phyloP scores from a whole-genome alignment of 2,888 invertebrate species.

The Acheta domesticus region DNA sequence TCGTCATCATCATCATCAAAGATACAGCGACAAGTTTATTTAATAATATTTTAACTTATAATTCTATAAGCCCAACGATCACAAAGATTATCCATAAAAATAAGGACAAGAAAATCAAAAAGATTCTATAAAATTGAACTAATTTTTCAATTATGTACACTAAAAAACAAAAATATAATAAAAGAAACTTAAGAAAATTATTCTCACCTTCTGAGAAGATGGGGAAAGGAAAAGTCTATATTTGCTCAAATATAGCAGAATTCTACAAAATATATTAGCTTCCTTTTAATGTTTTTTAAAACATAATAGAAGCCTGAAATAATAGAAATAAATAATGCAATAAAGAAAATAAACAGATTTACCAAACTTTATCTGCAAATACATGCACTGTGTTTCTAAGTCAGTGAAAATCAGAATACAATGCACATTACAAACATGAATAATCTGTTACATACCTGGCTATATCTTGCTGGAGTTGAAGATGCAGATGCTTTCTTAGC shows the following conservation, averaged over 20 bases:
- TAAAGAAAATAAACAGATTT: not conserved
- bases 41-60: too few relatives aligned
- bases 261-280: not conserved
- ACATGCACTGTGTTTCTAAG: not conserved
- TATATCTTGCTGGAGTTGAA: slow-evolving; percentile 40
- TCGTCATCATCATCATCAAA: too few relatives aligned
- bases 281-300: slow-evolving; percentile 2
- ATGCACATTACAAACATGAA: not conserved
- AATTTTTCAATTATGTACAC: not conserved
- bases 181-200: slow-evolving; percentile 23
- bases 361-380: too few relatives aligned
- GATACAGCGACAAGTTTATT: too few relatives aligned
- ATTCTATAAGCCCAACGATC: too few relatives aligned
- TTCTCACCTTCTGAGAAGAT: not conserved
- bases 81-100: too few relatives aligned
- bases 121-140: too few relatives aligned
- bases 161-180: not conserved
- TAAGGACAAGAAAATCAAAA: too few relatives aligned
- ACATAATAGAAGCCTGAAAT: slow-evolving; percentile 10
- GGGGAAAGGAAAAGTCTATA: not conserved
- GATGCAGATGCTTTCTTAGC: slow-evolving; percentile 39
- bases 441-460: slow-evolving; percentile 37
- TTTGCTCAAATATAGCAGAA: not conserved
- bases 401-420: not conserved
- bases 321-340: not conserved